A percentile compares a stretch with the other conserved stretches of the same genome.
Evolutionary conservation across 2,797 vertebrate species (phyloP).

Genomic region (Crax fasciolata): DNA sequence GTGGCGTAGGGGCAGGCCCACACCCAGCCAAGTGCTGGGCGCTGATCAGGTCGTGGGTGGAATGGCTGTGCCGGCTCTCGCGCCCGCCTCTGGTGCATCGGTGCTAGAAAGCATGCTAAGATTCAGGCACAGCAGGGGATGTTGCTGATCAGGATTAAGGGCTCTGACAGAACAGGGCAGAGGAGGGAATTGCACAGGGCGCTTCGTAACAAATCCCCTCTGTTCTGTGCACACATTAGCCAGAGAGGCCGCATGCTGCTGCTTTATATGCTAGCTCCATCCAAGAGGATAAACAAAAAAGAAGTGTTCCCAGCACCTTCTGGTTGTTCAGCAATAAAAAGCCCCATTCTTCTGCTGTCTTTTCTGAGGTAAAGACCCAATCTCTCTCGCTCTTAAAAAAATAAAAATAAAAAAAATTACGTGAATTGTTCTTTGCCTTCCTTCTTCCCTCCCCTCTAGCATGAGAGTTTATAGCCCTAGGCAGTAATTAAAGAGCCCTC

Average conservation of each 20-base stretch:
- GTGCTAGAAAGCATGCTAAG: neutral
- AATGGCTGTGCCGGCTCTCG: constrained; percentile 5
- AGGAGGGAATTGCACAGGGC: neutral
- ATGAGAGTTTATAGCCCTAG: constrained; percentile 41
- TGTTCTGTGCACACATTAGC: neutral
- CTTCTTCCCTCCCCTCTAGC: constrained; percentile 35
- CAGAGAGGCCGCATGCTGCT: neutral
- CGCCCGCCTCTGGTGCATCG: neutral
- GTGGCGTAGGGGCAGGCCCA: neutral
- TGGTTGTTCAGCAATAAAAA: constrained; percentile 22
- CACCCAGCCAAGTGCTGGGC: neutral
- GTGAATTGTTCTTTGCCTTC: constrained; percentile 28
- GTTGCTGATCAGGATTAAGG: constrained; percentile 38
- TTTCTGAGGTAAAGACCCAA: neutral
- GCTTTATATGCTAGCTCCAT: neutral
- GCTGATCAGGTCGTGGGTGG: constrained; percentile 11
- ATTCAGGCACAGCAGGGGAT: neutral
- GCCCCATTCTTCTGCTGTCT: neutral
- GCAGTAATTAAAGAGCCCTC: constrained; percentile 67
- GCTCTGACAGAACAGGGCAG: neutral
- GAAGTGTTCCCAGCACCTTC: neutral
- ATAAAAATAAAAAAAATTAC: neutral
- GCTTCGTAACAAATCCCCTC: neutral
- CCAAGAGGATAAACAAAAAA: neutral
- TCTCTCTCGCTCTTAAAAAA: neutral